These are phyloP conservation scores for Laspeyria flexula DNA, from an alignment of 2,888 invertebrate genomes.

Conservation along the genomic window DNA sequence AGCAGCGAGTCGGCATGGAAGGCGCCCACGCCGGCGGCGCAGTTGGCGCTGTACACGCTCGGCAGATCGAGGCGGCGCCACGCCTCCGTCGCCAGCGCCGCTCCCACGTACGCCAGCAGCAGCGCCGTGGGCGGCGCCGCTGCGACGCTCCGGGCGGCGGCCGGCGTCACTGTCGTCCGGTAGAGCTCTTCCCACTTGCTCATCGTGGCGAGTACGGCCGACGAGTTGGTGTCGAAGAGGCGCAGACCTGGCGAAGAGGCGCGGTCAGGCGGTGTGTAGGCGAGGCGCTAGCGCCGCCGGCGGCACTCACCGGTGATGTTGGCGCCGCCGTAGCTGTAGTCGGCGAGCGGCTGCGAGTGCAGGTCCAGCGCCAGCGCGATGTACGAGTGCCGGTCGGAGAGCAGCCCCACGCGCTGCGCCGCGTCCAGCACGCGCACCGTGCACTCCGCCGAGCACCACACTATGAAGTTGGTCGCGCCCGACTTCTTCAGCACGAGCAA, in stretches of 20 bases:
- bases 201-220: conserved; percentile 43
- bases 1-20: conserved; percentile 77
- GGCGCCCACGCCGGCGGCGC: conserved; percentile 58
- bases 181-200: conserved; percentile 39
- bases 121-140: conserved; percentile 52
- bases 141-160: conserved; percentile 30
- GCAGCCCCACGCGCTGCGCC: conserved; percentile 78
- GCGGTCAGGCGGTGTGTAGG: background rate
- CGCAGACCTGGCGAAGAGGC: conserved; percentile 52
- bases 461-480: conserved; percentile 61
- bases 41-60: conserved; percentile 47
- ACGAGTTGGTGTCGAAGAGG: conserved; percentile 64
- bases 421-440: conserved; percentile 69
- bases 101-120: conserved; percentile 60
- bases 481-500: conserved; percentile 72
- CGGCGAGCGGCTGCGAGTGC: conserved; percentile 60
- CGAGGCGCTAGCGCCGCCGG: background rate
- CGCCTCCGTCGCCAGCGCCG: conserved; percentile 47
- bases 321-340: conserved; percentile 76
- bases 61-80: conserved; percentile 50
- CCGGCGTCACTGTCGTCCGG: conserved; percentile 18
- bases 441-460: conserved; percentile 68
- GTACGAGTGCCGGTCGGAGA: conserved; percentile 66
- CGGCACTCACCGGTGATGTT: conserved; percentile 65
- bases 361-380: conserved; percentile 67